Percentiles rank a stretch among this genome's conserved stretches.
Conservation (phyloP, 2,113 vertebrate genomes). For the Ardeotis arabs region DNA sequence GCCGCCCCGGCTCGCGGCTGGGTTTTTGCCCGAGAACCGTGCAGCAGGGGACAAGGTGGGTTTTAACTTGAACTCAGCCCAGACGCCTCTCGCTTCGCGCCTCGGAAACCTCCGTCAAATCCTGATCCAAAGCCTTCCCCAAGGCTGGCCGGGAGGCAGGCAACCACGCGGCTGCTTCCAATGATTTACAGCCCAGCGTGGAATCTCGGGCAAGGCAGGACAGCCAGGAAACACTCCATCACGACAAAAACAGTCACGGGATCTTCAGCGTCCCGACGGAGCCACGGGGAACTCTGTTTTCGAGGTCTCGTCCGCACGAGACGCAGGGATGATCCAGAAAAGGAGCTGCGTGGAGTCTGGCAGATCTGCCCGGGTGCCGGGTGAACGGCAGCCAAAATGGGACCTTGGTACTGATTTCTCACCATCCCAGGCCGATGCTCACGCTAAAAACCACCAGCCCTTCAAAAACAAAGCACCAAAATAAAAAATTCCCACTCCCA, state of each 20-base stretch:
- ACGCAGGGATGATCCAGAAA: not conserved
- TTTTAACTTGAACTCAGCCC: not conserved
- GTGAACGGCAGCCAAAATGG: too few species aligned
- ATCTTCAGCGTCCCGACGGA: not conserved
- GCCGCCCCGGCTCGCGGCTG: rapidly evolving
- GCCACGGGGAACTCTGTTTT: not conserved
- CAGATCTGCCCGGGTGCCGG: not conserved
- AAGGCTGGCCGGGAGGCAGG: not conserved
- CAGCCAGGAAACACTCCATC: not conserved
- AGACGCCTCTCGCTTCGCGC: rapidly evolving
- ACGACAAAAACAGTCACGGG: rapidly evolving
- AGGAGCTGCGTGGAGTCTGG: rapidly evolving
- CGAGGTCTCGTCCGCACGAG: not conserved
- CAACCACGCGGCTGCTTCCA: not conserved
- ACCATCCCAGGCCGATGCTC: not conserved
- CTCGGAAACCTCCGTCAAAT: not conserved
- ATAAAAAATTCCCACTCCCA: not conserved
- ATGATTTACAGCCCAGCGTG: rapidly evolving
- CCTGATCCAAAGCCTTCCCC: not conserved
- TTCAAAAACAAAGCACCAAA: not conserved
- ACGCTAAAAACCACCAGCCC: not conserved
- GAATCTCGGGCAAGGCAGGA: not conserved
- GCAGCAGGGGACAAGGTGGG: not conserved
- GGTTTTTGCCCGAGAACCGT: rapidly evolving
- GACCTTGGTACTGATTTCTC: not conserved